phyloP scores from a whole-genome alignment of 2,888 invertebrate species.

The Yponomeuta evonymella region DNA sequence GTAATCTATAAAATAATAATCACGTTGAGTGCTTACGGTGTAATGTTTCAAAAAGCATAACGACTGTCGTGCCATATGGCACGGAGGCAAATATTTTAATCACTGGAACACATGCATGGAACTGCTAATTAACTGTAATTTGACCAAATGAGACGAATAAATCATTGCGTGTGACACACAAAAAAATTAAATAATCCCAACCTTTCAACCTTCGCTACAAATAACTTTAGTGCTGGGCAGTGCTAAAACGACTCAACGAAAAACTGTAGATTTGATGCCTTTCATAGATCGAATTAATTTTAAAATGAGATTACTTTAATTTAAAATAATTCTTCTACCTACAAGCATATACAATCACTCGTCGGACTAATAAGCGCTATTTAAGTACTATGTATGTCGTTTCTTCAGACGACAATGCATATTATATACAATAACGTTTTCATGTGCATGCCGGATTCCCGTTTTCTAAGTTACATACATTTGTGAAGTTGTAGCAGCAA shows the following conservation, averaged over 20 bases:
- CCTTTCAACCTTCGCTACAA: neutral
- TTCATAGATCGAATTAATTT: neutral
- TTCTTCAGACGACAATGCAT: no score
- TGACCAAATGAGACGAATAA: conserved; percentile 31
- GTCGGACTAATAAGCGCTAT: no score
- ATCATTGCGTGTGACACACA: conserved; percentile 26
- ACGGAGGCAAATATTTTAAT: conserved; percentile 29
- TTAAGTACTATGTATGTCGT: no score
- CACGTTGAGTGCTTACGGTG: neutral
- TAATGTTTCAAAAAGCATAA: neutral
- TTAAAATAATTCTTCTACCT: no score
- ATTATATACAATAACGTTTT: no score
- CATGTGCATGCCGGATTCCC: no score
- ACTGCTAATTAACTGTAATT: conserved; percentile 39
- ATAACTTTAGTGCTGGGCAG: neutral
- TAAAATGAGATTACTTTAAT: no score
- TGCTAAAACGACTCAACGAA: neutral
- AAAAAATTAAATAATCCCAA: neutral
- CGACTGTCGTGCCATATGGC: conserved; percentile 19
- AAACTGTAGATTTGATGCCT: neutral
- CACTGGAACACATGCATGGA: conserved; percentile 33
- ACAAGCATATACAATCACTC: no score
- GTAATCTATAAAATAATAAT: neutral
- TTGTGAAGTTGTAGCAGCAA: no score
- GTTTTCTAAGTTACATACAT: no score